Evolutionary conservation across 2,888 invertebrate species (phyloP), one percentile per base, ranked within the genome.

Genomic region (Machimus rusticus): DNA sequence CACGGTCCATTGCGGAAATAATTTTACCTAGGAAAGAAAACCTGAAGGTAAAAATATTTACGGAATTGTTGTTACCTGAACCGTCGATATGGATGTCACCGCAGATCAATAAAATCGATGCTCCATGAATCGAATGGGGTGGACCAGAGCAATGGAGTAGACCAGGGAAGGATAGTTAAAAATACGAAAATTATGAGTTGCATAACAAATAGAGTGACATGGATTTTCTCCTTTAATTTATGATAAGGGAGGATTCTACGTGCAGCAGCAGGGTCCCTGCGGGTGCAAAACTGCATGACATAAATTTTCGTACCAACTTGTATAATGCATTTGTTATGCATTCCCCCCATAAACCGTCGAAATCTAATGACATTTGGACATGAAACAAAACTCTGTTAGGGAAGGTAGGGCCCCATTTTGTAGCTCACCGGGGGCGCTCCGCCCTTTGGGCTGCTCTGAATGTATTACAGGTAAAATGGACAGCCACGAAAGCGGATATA

Each of bases 291-390:
- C 55, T 86, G 86, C 86, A 86, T 86, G 86, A 77, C 77, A 86
- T 87, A 87, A 87, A 87, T 87, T 87, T 87, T 51, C 87, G 87
- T 87, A 87, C 87, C 87, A 87, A 74, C 79, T 57, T 74, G 87
- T 87, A 79, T 79, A 81, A 87, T 78, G 79, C 57, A 79, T 43
- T 79, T 57, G 19, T 37, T 31, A 79, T 74, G 84, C 84, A 84
- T 87, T 37, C 66, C 39, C 5, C 55, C 31, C 39, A 51, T 66
- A 37, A 79, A 74, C 34, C 39, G 66, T 77, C 74, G 46, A 79
- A 87, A 78, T 79, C 79, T 87, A 87, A 87, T 87, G 79, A 87
- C 57, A 87, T 66, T 79, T 87, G 87, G 78, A 79, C 87, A 87
- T 87, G 87, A 87, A 87, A 87, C 66, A 43, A 66, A 78, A 81